phyloP scores from a whole-genome alignment of 64 coral and sea anemone genomes.

The Cladopsammia gracilis region DNA sequence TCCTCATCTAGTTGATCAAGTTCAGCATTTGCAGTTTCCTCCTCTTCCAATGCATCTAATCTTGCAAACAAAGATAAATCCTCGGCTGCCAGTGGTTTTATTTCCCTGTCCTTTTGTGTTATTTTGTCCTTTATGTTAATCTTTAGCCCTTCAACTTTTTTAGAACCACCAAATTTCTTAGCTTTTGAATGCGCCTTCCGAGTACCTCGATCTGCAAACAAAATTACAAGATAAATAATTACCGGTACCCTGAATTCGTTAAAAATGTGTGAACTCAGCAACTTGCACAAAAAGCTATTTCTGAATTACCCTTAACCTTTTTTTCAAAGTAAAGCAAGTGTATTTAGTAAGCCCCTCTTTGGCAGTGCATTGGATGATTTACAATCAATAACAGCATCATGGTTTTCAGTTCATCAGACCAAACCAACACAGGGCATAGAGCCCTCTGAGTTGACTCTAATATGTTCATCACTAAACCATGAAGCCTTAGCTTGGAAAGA shows the following conservation, averaged over 20 bases:
- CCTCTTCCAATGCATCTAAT: slow-evolving; percentile 50
- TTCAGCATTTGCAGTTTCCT: slow-evolving; percentile 60
- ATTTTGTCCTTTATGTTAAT: not conserved
- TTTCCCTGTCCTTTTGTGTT: not conserved
- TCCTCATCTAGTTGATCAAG: not conserved
- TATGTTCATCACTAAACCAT: slow-evolving; percentile 5
- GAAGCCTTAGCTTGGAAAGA: not conserved
- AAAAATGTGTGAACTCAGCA: too few relatives aligned
- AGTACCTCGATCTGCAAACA: slow-evolving; percentile 13
- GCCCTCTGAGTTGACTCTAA: not conserved
- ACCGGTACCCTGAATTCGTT: too few relatives aligned
- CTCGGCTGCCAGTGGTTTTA: not conserved
- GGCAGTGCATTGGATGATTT: too few relatives aligned
- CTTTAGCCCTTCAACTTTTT: slow-evolving; percentile 35
- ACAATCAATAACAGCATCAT: not conserved
- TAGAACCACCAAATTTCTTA: slow-evolving; percentile 22
- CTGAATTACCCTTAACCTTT: too few relatives aligned
- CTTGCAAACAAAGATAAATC: slow-evolving; percentile 58
- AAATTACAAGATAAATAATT: not conserved
- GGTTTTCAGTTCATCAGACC: slow-evolving; percentile 32
- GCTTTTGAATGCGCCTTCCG: slow-evolving; percentile 66
- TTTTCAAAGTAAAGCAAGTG: too few relatives aligned
- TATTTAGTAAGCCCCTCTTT: too few relatives aligned
- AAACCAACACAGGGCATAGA: not conserved
- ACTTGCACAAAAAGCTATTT: too few relatives aligned